Base-by-base conservation (phyloP, 2,888 invertebrate species). In the Caenorhabditis plicata region DNA sequence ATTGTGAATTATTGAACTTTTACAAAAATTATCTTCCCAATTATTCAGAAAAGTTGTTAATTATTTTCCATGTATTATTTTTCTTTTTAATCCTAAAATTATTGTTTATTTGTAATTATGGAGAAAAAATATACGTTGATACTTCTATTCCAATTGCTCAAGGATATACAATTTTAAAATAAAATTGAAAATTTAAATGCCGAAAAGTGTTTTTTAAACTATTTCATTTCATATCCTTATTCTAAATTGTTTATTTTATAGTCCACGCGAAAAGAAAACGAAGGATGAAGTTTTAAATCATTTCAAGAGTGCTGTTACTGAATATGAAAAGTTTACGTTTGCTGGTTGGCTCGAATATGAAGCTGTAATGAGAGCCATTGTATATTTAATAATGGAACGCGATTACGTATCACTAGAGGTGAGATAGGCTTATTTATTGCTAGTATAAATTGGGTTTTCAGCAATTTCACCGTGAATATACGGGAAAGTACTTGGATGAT, bases 401-500 rank as follows among this genome's bases (percentile, higher is more conserved):
- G 49, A 65, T 42, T 75, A 63, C 55, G 66, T 78, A 22, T 70
- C 75, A 35, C 68, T 75, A 46, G 78, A 78, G 67, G 72, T 66
- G 17, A 29, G 43, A 7, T 11, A n/a, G 13, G 13, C 7, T 19
- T 8, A 39, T 5, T 20, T 5, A 5, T n/a, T 39, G 17, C 8
- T 8, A 9, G 39, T 11, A 39, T 11, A 20, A 11, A 39, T 22
- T 5, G 20, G 25, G 7, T 19, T 20, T 55, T 17, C 35, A 78
- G 66, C 58, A 65, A 22, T 76, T 80, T 33, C 68, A 80, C 32
- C 71, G 80, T 5, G 80, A 80, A 23, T 73, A 74, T 47, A 70
- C 74, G 4, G 78, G 79, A 29, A 76, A 77, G 46, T 80, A 75
- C 53, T 66, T 80, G 25, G 79, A 78, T 47, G 80, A 78, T 38